Conservation (phyloP, 1,140 invertebrate genomes). For the Cherax quadricarinatus region DNA sequence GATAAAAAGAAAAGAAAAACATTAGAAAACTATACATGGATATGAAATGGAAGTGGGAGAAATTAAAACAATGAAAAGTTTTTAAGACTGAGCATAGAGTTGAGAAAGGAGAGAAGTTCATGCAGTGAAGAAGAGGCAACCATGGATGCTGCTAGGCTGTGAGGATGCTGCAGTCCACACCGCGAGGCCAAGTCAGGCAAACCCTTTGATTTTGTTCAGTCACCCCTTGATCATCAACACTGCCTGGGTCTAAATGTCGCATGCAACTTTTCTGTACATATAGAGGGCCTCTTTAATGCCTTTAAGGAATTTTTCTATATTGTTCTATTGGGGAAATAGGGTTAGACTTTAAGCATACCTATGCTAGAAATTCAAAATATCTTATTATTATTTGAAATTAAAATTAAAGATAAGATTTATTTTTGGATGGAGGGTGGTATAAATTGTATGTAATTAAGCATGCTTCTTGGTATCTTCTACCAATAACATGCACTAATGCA, state of each 20-base stretch:
- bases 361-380: neutral
- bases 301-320: neutral
- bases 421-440: neutral
- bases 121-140: slow-evolving; percentile 58
- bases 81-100: neutral
- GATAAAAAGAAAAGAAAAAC: no score
- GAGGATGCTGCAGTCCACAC: slow-evolving; percentile 61
- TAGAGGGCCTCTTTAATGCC: neutral
- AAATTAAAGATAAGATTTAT: neutral
- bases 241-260: slow-evolving; percentile 32
- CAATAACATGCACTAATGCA: slow-evolving; percentile 4
- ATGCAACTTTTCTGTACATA: neutral
- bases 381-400: neutral
- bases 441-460: neutral
- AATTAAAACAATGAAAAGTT: slow-evolving; percentile 9
- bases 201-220: slow-evolving; percentile 69
- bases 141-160: slow-evolving; percentile 67
- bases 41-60: neutral
- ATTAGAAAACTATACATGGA: neutral
- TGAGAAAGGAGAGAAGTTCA: slow-evolving; percentile 8
- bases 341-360: neutral
- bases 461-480: neutral
- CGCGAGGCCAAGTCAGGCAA: slow-evolving; percentile 58
- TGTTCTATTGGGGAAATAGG: slow-evolving; percentile 1
- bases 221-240: slow-evolving; percentile 42